Percentiles rank a stretch among this genome's conserved stretches.
Evolutionary conservation across 2,888 invertebrate genomes (phyloP).

Genomic region (Cerastoderma edule): DNA sequence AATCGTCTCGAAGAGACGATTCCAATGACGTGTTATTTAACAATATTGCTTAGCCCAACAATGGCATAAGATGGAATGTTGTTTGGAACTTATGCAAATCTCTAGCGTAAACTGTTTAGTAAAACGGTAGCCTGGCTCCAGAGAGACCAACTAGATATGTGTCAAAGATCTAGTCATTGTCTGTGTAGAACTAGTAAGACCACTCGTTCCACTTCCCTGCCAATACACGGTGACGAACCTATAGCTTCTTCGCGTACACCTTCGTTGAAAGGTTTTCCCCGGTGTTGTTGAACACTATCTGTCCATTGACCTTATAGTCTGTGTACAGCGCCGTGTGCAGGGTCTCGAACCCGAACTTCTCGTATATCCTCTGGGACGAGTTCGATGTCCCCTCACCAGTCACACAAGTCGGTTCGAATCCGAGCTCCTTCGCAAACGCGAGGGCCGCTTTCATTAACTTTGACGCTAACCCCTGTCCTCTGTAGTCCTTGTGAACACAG

Average conservation of each 20-base stretch:
- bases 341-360: slow-evolving; percentile 29
- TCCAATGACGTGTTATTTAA: too few species aligned
- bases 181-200: too few species aligned
- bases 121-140: too few species aligned
- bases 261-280: slow-evolving; percentile 31
- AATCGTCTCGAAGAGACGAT: too few species aligned
- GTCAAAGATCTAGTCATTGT: too few species aligned
- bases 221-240: not conserved
- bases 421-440: slow-evolving; percentile 23
- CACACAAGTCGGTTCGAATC: slow-evolving; percentile 24
- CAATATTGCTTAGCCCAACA: too few species aligned
- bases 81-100: too few species aligned
- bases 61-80: too few species aligned
- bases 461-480: slow-evolving; percentile 26
- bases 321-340: slow-evolving; percentile 27
- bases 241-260: slow-evolving; percentile 35
- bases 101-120: too few species aligned
- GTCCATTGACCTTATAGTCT: slow-evolving; percentile 33
- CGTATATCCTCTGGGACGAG: slow-evolving; percentile 33
- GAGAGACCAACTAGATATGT: too few species aligned
- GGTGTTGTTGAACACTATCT: slow-evolving; percentile 37
- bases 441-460: slow-evolving; percentile 34
- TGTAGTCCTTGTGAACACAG: slow-evolving; percentile 20
- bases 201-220: not conserved
- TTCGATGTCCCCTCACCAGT: slow-evolving; percentile 31